Evolutionary conservation across 2,888 invertebrate genomes (phyloP).

Genomic region (Desoria tigrina): DNA sequence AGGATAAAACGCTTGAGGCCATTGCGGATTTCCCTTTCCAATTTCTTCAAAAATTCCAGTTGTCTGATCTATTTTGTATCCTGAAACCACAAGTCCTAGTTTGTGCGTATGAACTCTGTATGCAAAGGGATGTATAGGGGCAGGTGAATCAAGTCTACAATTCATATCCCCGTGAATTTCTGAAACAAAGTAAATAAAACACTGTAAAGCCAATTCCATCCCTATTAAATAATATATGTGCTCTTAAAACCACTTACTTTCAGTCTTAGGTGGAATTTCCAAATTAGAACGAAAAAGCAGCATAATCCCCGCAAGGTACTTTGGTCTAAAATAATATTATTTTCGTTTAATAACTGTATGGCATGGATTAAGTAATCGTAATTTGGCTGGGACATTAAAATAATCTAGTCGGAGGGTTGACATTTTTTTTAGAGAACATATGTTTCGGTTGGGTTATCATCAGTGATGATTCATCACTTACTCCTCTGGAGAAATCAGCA

Average conservation of each 20-base stretch:
- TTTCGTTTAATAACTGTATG: too few relatives aligned
- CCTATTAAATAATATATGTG: constrained; percentile 3
- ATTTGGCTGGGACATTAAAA: too few relatives aligned
- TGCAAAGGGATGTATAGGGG: constrained; percentile 61
- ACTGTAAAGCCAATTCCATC: background rate
- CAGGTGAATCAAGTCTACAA: constrained; percentile 57
- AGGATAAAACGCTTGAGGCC: constrained; percentile 66
- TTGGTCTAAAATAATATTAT: constrained; percentile 39
- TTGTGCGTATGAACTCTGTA: constrained; percentile 63
- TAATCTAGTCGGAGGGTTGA: background rate
- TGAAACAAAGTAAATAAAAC: constrained; percentile 55
- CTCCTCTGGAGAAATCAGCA: constrained; percentile 45
- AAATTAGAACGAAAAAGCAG: constrained; percentile 44
- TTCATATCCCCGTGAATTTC: constrained; percentile 60
- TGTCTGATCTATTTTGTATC: constrained; percentile 55
- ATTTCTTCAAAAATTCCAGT: constrained; percentile 55
- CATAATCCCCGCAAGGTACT: constrained; percentile 52
- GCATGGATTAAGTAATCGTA: too few relatives aligned
- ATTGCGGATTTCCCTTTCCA: constrained; percentile 63
- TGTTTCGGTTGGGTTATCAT: background rate
- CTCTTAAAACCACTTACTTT: constrained; percentile 45
- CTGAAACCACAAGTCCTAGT: constrained; percentile 59
- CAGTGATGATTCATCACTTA: constrained; percentile 32
- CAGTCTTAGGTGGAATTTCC: constrained; percentile 46
- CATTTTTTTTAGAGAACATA: background rate